Conservation (phyloP, 2,888 invertebrate genomes). For the Lysandra bellargus region DNA sequence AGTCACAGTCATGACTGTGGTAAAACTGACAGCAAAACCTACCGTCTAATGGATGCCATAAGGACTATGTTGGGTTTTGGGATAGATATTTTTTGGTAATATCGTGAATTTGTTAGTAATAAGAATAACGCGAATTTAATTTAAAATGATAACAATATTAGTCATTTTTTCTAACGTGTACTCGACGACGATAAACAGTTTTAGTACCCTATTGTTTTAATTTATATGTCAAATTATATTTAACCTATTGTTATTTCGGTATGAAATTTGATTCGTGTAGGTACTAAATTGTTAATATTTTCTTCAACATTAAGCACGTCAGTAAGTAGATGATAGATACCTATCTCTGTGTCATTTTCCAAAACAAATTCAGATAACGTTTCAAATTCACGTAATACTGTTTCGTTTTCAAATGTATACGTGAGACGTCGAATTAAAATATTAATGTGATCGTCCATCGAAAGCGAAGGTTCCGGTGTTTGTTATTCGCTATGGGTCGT, state of each 20-base stretch:
- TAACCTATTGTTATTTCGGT: conserved; percentile 1
- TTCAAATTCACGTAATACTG: conserved; percentile 32
- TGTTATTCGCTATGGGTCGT: conserved; percentile 65
- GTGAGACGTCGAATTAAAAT: conserved; percentile 53
- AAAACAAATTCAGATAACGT: conserved; percentile 13
- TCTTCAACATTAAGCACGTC: neutral
- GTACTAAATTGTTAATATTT: neutral
- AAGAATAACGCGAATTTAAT: neutral
- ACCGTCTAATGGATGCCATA: no score
- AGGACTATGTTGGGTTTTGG: no score
- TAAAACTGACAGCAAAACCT: no score
- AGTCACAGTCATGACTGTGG: no score
- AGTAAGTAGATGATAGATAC: neutral
- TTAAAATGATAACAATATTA: no score
- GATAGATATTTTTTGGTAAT: neutral
- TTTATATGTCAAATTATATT: neutral
- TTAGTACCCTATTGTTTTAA: conserved; percentile 4
- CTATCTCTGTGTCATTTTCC: neutral
- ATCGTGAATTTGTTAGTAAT: neutral
- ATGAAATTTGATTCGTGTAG: neutral
- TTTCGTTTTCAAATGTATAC: conserved; percentile 50
- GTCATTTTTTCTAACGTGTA: neutral
- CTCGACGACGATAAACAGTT: neutral
- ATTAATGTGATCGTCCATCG: conserved; percentile 60
- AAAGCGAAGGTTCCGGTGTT: conserved; percentile 76